Evolutionary conservation across 2,113 vertebrate genomes (phyloP).

Genomic region (Sphaerodactylus townsendi): DNA sequence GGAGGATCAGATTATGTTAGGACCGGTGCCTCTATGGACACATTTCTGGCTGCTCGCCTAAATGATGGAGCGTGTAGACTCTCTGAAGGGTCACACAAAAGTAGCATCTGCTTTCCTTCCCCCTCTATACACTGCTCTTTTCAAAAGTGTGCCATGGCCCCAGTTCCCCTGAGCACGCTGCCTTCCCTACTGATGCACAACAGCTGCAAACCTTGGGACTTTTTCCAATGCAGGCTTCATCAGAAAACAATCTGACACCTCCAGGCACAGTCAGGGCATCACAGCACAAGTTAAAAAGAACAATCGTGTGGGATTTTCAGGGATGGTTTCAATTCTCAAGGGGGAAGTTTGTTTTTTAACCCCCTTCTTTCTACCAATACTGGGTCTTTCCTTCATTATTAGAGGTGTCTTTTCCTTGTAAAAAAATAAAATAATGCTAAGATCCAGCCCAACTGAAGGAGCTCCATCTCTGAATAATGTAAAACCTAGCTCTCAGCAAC

Average conservation of each 20-base stretch:
- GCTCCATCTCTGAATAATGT: background rate
- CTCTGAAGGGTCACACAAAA: background rate
- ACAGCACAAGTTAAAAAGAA: background rate
- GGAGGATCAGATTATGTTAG: background rate
- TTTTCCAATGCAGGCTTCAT: background rate
- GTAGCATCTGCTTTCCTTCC: background rate
- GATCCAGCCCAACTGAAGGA: conserved; percentile 12
- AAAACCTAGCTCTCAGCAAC: conserved; percentile 35
- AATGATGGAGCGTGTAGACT: background rate
- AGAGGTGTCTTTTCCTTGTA: background rate
- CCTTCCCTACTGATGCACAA: background rate
- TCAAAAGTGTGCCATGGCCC: background rate
- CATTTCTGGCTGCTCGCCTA: background rate
- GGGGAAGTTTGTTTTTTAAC: too few relatives aligned
- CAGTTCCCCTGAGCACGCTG: too few relatives aligned
- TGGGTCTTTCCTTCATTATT: background rate
- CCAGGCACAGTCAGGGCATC: background rate
- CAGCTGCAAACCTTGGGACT: too few relatives aligned
- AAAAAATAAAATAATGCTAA: background rate
- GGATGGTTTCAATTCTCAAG: background rate
- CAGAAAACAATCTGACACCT: too few relatives aligned
- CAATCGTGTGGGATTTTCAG: background rate
- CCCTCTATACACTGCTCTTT: background rate
- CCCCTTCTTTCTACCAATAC: background rate
- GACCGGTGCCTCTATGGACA: background rate